Percentiles rank a stretch among this genome's conserved stretches.
Evolutionary conservation across 2,797 vertebrate genomes (phyloP).

Genomic region (Schizopygopsis pylzovi): DNA sequence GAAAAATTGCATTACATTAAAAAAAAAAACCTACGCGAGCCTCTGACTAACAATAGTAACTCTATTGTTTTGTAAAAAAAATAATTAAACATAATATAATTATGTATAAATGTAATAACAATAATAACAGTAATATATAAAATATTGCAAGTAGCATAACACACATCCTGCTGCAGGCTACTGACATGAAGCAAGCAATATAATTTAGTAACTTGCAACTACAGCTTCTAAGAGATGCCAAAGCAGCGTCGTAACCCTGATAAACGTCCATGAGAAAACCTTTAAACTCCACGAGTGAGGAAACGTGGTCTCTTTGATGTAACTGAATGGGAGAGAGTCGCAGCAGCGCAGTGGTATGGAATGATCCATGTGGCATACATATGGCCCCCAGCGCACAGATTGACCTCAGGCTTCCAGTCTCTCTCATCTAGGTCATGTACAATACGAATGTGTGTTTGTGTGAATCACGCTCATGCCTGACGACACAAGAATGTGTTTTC

Average conservation of each 20-base stretch:
- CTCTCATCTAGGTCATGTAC: slow-evolving; percentile 49
- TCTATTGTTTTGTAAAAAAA: no score
- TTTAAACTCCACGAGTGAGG: background rate
- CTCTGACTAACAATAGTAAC: background rate
- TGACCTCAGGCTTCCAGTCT: slow-evolving; percentile 56
- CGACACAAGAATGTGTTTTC: background rate
- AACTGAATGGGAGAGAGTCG: slow-evolving; percentile 8
- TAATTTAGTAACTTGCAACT: background rate
- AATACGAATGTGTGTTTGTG: slow-evolving; percentile 16
- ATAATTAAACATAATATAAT: no score
- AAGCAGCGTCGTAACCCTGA: background rate
- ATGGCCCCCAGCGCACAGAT: slow-evolving; percentile 66
- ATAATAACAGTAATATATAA: no score
- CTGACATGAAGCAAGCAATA: background rate
- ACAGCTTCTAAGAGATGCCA: background rate
- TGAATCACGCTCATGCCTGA: slow-evolving; percentile 19
- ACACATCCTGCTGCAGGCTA: background rate
- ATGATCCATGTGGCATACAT: slow-evolving; percentile 66
- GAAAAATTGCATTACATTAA: background rate
- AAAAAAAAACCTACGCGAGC: background rate
- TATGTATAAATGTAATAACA: no score
- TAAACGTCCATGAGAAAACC: slow-evolving; percentile 2
- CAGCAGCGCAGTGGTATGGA: slow-evolving; percentile 58
- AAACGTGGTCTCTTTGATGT: slow-evolving; percentile 16
- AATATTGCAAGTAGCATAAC: background rate